Percentiles rank a stretch among this genome's conserved stretches.
Evolutionary conservation across 2,113 vertebrate genomes (phyloP).

Genomic region (Megaceryle maxima): DNA sequence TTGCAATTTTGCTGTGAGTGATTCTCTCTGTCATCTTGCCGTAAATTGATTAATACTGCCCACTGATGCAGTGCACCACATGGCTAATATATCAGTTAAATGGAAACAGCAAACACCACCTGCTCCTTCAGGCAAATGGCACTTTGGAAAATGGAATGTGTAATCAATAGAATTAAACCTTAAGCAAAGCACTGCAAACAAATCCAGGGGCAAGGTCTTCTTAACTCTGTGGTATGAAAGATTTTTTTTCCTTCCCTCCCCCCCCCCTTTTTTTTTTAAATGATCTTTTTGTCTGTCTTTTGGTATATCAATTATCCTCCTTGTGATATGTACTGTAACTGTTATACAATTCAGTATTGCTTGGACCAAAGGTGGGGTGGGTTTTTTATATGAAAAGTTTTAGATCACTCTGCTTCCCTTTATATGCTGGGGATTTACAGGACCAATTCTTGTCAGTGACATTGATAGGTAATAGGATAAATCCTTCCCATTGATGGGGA

Average conservation of each 20-base stretch:
- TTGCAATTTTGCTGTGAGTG: slow-evolving; percentile 78
- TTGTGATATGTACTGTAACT: background rate
- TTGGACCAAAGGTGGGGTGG: background rate
- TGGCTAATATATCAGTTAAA: slow-evolving; percentile 88
- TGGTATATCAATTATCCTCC: slow-evolving; percentile 8
- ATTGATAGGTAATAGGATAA: slow-evolving; percentile 47
- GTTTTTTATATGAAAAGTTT: background rate
- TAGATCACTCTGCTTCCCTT: background rate
- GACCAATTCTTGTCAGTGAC: background rate
- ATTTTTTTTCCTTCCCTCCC: background rate
- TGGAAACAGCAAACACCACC: slow-evolving; percentile 87
- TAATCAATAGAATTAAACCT: slow-evolving; percentile 88
- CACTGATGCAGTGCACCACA: slow-evolving; percentile 84
- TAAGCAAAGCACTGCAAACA: slow-evolving; percentile 78
- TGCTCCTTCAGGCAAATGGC: slow-evolving; percentile 86
- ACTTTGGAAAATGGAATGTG: slow-evolving; percentile 87
- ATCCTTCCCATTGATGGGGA: slow-evolving; percentile 30
- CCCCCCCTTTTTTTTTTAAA: background rate
- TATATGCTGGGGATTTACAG: background rate
- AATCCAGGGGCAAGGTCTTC: slow-evolving; percentile 74
- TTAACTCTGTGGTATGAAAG: slow-evolving; percentile 63
- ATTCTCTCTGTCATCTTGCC: slow-evolving; percentile 83
- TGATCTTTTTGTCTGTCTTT: background rate
- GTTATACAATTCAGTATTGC: background rate
- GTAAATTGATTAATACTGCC: slow-evolving; percentile 84